A percentile compares a stretch with the other conserved stretches of the same genome.
phyloP scores from a whole-genome alignment of 2,888 invertebrate genomes.

The Drosophila atripex region DNA sequence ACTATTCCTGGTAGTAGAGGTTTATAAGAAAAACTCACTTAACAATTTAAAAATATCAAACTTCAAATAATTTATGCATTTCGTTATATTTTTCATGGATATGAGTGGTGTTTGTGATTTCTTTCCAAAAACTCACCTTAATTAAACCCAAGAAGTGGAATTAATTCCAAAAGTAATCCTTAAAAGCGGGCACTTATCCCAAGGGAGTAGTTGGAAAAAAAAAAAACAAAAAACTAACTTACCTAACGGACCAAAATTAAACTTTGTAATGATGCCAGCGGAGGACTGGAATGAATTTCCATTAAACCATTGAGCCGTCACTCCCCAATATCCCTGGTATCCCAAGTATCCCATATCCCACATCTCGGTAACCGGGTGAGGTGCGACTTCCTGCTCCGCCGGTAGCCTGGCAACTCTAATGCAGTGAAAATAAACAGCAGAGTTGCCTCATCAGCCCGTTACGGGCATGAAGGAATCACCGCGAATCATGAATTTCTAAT shows the following conservation, averaged over 20 bases:
- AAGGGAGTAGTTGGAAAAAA: too few species aligned
- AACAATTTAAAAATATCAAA: too few species aligned
- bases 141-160: too few species aligned
- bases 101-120: too few species aligned
- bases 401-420: slow-evolving; percentile 23
- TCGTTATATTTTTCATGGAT: too few species aligned
- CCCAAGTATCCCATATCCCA: too few species aligned
- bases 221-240: background rate
- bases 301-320: slow-evolving; percentile 13
- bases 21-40: too few species aligned
- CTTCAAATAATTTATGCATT: too few species aligned
- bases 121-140: too few species aligned
- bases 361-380: slow-evolving; percentile 6
- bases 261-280: slow-evolving; percentile 15
- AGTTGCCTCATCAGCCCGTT: slow-evolving; percentile 35
- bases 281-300: slow-evolving; percentile 11
- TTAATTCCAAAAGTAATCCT: too few species aligned
- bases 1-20: too few species aligned
- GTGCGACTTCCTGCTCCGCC: slow-evolving; percentile 23
- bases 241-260: slow-evolving; percentile 21
- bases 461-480: slow-evolving; percentile 31
- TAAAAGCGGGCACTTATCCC: background rate
- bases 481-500: slow-evolving; percentile 60
- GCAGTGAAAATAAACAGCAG: slow-evolving; percentile 30
- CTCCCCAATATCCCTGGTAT: slow-evolving; percentile 8